phyloP scores from a whole-genome alignment of 2,888 invertebrate species.

The Zelleria hepariella region DNA sequence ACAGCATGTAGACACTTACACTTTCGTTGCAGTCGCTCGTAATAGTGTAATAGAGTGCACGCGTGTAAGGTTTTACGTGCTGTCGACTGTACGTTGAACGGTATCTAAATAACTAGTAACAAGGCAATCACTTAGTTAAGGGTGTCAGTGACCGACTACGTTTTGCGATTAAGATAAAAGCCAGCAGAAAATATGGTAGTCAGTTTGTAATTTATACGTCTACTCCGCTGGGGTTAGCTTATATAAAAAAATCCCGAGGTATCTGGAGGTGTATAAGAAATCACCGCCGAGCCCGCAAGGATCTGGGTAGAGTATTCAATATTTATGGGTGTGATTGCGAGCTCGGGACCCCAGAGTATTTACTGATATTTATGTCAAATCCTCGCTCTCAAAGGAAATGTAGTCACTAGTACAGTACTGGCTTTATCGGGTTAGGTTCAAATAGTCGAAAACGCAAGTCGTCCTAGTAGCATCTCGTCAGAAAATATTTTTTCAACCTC shows the following conservation, averaged over 20 bases:
- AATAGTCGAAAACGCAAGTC: neutral
- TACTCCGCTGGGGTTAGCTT: neutral
- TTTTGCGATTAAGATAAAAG: neutral
- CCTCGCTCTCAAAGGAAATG: neutral
- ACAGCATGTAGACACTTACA: no score
- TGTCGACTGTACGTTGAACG: neutral
- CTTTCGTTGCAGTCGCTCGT: no score
- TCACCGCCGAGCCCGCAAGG: neutral
- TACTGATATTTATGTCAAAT: neutral
- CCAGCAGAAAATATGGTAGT: neutral
- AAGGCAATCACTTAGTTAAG: neutral
- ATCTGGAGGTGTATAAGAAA: neutral
- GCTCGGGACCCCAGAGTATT: neutral
- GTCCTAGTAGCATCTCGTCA: no score
- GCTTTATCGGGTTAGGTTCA: neutral
- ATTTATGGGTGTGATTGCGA: constrained; percentile 1
- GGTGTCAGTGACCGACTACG: neutral
- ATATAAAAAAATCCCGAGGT: neutral
- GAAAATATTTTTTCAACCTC: no score
- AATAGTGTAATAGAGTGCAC: no score
- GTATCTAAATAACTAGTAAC: neutral
- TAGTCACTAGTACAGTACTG: no score
- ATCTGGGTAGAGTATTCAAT: neutral
- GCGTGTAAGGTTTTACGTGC: no score
- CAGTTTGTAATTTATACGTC: neutral